Evolutionary conservation across 2,888 invertebrate species (phyloP).

Genomic region (Odontomyia ornata): DNA sequence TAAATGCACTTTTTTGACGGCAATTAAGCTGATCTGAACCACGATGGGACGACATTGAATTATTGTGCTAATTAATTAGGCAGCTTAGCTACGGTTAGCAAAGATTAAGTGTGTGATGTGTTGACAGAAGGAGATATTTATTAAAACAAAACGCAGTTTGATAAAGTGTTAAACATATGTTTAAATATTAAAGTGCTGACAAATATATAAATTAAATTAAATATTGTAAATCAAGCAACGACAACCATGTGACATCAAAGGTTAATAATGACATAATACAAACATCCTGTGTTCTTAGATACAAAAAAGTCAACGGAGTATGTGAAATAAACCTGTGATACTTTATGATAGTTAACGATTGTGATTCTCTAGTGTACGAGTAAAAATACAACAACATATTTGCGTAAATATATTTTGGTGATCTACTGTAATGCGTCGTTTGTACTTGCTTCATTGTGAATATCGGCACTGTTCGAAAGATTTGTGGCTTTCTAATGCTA

Average conservation of each 20-base stretch:
- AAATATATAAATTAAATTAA: background rate
- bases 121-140: background rate
- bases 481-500: constrained; percentile 72
- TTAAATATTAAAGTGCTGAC: background rate
- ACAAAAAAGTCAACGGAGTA: background rate
- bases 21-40: constrained; percentile 19
- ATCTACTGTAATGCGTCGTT: constrained; percentile 30
- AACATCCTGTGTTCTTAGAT: background rate
- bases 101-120: constrained; percentile 2
- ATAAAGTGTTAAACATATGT: constrained; percentile 3
- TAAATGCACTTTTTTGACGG: background rate
- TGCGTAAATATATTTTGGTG: too few relatives aligned
- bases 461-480: constrained; percentile 35
- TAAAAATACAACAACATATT: background rate
- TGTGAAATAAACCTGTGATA: constrained; percentile 12
- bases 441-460: background rate
- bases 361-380: background rate
- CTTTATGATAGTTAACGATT: background rate
- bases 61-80: constrained; percentile 30
- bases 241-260: background rate
- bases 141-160: background rate
- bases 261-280: too few relatives aligned
- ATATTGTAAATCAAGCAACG: background rate
- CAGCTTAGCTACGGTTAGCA: background rate
- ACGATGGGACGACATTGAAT: constrained; percentile 4